Conservation (phyloP, 2,797 vertebrate species). For the Lepus townsendii region DNA sequence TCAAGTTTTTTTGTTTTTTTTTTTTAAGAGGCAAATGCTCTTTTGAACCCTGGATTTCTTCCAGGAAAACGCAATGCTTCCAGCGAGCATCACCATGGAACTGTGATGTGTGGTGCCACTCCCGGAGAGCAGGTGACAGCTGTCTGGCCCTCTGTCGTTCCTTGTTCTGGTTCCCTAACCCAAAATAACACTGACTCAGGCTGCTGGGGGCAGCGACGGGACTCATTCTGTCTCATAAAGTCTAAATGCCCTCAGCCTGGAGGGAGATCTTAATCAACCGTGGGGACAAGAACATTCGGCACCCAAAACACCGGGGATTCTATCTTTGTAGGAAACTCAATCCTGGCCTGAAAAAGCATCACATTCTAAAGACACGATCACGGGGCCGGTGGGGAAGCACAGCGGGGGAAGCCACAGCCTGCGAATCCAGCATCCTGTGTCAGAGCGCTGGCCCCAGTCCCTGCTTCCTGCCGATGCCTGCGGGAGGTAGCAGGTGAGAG, state of each 20-base stretch:
- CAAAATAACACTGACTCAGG: not conserved
- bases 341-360: not conserved
- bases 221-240: not conserved
- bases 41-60: slow-evolving; percentile 10
- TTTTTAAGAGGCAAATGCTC: not conserved
- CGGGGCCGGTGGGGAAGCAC: too few relatives aligned
- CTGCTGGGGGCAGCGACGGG: not conserved
- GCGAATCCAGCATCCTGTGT: too few relatives aligned
- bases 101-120: not conserved
- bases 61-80: not conserved
- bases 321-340: not conserved
- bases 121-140: not conserved
- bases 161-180: not conserved
- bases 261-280: slow-evolving; percentile 42
- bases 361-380: not conserved
- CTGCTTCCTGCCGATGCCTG: too few relatives aligned
- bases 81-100: slow-evolving; percentile 19
- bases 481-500: too few relatives aligned
- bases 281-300: not conserved
- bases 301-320: not conserved
- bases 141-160: slow-evolving; percentile 36
- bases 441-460: too few relatives aligned
- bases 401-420: too few relatives aligned
- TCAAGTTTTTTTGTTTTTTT: not conserved
- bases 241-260: not conserved